A percentile compares a stretch with the other conserved stretches of the same genome.
Conservation (phyloP, 2,888 invertebrate species). For the Aspidapion aeneum region DNA sequence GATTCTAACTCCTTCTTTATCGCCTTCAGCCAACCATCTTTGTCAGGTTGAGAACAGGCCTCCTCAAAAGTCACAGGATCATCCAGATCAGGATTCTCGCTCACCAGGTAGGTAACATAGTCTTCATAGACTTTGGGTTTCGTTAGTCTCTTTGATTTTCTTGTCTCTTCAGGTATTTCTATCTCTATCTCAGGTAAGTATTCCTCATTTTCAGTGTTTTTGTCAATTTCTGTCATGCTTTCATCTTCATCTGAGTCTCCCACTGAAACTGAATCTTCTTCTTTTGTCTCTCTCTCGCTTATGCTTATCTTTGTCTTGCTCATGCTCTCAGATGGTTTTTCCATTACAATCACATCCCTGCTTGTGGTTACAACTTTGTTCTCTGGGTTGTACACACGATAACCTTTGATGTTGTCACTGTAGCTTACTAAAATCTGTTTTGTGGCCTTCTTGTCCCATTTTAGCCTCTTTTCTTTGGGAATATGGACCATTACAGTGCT, state of each 20-base stretch:
- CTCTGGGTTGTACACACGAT: slow-evolving; percentile 28
- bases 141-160: slow-evolving; percentile 20
- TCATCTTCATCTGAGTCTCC: slow-evolving; percentile 6
- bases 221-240: not conserved
- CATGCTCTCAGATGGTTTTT: slow-evolving; percentile 3
- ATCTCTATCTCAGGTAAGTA: slow-evolving; percentile 1
- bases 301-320: not conserved
- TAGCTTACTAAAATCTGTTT: slow-evolving; percentile 32
- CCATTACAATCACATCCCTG: slow-evolving; percentile 24
- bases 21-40: too few relatives aligned
- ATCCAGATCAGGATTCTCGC: not conserved
- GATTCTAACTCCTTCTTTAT: not conserved
- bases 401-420: slow-evolving; percentile 31
- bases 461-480: slow-evolving; percentile 35
- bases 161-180: slow-evolving; percentile 6
- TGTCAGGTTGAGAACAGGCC: not conserved
- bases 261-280: slow-evolving; percentile 17
- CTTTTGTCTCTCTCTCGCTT: slow-evolving; percentile 2
- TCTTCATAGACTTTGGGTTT: slow-evolving; percentile 21
- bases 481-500: slow-evolving; percentile 34
- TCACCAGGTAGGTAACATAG: slow-evolving; percentile 12
- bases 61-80: not conserved
- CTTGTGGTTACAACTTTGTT: slow-evolving; percentile 20
- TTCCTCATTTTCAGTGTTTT: too few relatives aligned
- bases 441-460: slow-evolving; percentile 34